phyloP scores from a whole-genome alignment of 2,888 invertebrate genomes.

The Archips crataeganus region DNA sequence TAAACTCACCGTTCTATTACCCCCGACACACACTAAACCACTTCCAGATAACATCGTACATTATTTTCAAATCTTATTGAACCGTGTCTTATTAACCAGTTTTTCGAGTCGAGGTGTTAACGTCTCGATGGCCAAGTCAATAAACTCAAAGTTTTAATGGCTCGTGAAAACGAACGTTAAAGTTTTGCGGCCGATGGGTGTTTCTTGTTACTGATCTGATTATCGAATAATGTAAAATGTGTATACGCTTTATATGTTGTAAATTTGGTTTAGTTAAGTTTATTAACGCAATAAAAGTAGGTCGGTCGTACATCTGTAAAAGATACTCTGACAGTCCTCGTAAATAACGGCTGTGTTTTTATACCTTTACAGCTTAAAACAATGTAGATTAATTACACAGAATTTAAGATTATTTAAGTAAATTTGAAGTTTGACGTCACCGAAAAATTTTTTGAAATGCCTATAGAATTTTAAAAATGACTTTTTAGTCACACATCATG shows the following conservation, averaged over 20 bases:
- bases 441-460: too few species aligned
- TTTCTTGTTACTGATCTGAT: constrained; percentile 53
- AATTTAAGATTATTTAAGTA: neutral
- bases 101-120: constrained; percentile 70
- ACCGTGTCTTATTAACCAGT: constrained; percentile 69
- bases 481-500: too few species aligned
- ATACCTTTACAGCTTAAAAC: neutral
- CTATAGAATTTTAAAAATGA: too few species aligned
- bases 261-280: constrained; percentile 17
- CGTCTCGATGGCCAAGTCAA: constrained; percentile 63
- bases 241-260: constrained; percentile 30
- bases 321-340: neutral
- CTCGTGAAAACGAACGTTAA: constrained; percentile 50
- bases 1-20: constrained; percentile 36
- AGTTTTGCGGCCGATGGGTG: constrained; percentile 41
- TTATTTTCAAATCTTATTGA: constrained; percentile 77
- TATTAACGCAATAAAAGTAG: constrained; percentile 29
- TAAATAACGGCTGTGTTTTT: neutral
- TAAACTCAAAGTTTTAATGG: constrained; percentile 66
- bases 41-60: constrained; percentile 71
- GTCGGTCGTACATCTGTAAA: constrained; percentile 16
- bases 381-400: neutral
- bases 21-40: constrained; percentile 42
- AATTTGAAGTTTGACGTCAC: too few species aligned
- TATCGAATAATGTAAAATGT: constrained; percentile 47